Evolutionary conservation across 2,797 vertebrate species (phyloP).

Genomic region (Micropoecilia bifurca): DNA sequence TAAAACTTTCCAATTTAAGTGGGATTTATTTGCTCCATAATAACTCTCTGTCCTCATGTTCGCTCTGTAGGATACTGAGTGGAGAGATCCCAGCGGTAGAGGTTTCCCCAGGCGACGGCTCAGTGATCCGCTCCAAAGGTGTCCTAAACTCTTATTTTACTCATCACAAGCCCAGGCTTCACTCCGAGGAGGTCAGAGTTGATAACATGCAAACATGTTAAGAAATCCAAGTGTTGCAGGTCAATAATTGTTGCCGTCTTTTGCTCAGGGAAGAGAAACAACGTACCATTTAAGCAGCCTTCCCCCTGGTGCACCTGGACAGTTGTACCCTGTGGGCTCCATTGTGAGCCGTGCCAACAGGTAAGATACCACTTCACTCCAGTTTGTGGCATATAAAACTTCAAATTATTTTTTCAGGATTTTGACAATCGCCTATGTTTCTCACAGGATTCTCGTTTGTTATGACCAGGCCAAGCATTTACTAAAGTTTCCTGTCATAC

Average conservation of each 20-base stretch:
- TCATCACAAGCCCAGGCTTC: conserved; percentile 73
- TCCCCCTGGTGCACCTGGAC: conserved; percentile 76
- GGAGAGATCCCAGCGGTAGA: conserved; percentile 79
- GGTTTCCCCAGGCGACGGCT: conserved; percentile 89
- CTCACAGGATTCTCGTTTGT: conserved; percentile 74
- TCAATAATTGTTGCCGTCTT: neutral
- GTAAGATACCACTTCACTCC: conserved; percentile 47
- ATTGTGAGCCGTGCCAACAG: conserved; percentile 75
- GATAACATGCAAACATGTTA: neutral
- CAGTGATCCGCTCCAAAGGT: conserved; percentile 88
- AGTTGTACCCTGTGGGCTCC: conserved; percentile 73
- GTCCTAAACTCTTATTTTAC: conserved; percentile 86
- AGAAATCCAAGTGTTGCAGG: neutral
- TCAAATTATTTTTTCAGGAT: neutral
- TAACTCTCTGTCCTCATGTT: neutral
- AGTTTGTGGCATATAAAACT: neutral
- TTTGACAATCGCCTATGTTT: neutral
- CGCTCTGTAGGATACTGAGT: conserved; percentile 80
- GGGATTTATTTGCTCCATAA: neutral
- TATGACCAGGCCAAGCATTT: conserved; percentile 68
- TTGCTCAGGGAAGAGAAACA: conserved; percentile 67
- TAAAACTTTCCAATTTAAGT: neutral
- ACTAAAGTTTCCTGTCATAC: conserved; percentile 43
- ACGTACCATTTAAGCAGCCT: conserved; percentile 77
- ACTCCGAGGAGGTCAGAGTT: conserved; percentile 74